These are phyloP conservation scores for Platycheirus albimanus DNA, from an alignment of 2,888 invertebrate genomes.

Conservation along the genomic window DNA sequence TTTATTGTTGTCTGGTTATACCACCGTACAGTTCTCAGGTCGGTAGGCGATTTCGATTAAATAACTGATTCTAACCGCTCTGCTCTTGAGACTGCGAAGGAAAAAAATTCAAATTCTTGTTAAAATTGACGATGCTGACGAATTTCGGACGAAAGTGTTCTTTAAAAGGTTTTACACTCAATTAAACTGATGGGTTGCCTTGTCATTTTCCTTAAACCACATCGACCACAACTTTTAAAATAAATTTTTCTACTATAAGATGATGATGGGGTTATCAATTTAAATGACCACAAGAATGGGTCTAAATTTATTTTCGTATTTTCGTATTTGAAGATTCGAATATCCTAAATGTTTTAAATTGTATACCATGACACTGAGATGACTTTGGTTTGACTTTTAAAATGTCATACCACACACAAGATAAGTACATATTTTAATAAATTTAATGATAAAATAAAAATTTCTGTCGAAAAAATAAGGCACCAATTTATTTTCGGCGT, in stretches of 20 bases:
- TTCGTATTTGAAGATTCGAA: constrained; percentile 13
- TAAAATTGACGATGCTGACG: constrained; percentile 19
- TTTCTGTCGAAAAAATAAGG: no score
- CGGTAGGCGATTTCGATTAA: constrained; percentile 15
- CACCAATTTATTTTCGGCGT: no score
- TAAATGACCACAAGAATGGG: constrained; percentile 30
- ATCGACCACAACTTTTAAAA: constrained; percentile 15
- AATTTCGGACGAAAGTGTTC: constrained; percentile 35
- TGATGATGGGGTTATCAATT: constrained; percentile 9
- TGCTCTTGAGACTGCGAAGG: not conserved
- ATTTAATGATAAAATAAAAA: no score
- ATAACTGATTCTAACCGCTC: constrained; percentile 16
- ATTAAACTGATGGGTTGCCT: constrained; percentile 52
- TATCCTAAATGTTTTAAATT: no score
- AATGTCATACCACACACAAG: not conserved
- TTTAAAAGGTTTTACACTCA: constrained; percentile 56
- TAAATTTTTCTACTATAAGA: not conserved
- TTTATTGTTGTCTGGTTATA: not conserved
- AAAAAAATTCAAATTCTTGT: constrained; percentile 32
- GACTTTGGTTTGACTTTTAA: constrained; percentile 2
- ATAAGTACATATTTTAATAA: no score
- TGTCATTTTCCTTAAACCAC: constrained; percentile 15
- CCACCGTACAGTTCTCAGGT: not conserved
- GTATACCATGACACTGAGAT: not conserved
- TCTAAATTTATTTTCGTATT: not conserved